Evolutionary conservation across 2,113 vertebrate genomes (phyloP).

Genomic region (Vidua chalybeata): DNA sequence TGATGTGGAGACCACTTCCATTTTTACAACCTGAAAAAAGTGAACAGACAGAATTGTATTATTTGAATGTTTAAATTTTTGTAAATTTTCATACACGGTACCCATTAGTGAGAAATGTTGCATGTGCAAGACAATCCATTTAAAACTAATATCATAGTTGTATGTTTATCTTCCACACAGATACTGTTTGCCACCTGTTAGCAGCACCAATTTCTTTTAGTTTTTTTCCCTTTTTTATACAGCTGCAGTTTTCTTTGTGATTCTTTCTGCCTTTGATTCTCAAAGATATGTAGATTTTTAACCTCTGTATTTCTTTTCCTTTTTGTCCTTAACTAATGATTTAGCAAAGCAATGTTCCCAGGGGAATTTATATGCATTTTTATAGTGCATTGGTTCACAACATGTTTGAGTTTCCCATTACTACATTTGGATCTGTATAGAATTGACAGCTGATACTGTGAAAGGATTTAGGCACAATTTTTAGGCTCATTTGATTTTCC

Average conservation of each 20-base stretch:
- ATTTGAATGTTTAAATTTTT: neutral
- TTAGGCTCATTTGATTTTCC: neutral
- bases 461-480: neutral
- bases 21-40: constrained; percentile 61
- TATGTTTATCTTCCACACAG: neutral
- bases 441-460: neutral
- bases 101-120: neutral
- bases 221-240: neutral
- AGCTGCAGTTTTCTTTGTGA: neutral
- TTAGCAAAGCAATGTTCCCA: neutral
- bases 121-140: neutral
- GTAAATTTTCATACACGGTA: neutral
- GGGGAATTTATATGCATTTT: neutral
- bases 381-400: neutral
- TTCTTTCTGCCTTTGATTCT: neutral
- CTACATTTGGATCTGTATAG: neutral
- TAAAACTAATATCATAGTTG: neutral
- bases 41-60: neutral
- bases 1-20: constrained; percentile 77
- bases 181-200: neutral
- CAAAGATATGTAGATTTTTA: neutral
- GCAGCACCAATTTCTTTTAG: neutral
- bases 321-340: neutral
- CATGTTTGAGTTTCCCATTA: neutral
- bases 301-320: neutral